Conservation (phyloP, 1,140 invertebrate genomes). For the Anastatus disparis region DNA sequence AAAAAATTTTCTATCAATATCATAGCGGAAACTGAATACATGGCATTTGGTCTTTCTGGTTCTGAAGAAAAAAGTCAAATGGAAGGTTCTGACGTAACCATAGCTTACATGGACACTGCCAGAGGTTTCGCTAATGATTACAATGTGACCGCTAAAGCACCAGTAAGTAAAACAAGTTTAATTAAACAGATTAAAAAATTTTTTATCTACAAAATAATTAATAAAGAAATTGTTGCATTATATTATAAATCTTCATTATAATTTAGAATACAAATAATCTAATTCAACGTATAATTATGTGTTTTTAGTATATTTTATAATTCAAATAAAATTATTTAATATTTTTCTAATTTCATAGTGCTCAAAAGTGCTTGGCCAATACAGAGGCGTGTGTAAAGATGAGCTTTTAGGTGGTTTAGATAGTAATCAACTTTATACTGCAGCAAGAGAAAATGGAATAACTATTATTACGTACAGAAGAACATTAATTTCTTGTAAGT, state of each 20-base stretch:
- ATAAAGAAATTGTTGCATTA: no score
- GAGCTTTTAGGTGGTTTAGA: conserved; percentile 80
- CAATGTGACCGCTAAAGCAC: conserved; percentile 84
- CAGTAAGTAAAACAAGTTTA: conserved; percentile 67
- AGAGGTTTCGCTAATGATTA: conserved; percentile 83
- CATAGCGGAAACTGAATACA: conserved; percentile 80
- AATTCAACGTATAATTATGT: no score
- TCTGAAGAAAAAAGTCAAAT: conserved; percentile 77
- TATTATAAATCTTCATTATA: no score
- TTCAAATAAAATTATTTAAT: not conserved
- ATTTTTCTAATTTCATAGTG: conserved; percentile 68
- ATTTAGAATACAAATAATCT: no score
- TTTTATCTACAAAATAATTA: no score
- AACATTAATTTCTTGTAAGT: conserved; percentile 77
- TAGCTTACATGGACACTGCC: conserved; percentile 79
- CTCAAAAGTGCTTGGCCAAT: conserved; percentile 84
- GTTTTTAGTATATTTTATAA: no score
- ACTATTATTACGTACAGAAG: conserved; percentile 83
- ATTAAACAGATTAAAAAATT: not conserved
- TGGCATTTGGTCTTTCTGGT: conserved; percentile 89
- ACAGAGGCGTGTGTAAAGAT: conserved; percentile 88
- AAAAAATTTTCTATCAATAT: no score
- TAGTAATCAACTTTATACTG: conserved; percentile 80
- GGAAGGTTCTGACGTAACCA: conserved; percentile 85
- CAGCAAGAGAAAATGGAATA: conserved; percentile 77